A percentile compares a stretch with the other conserved stretches of the same genome.
These are phyloP conservation scores for Polydrusus pterygomalis DNA, from an alignment of 2,888 invertebrate genomes.

Conservation along the genomic window DNA sequence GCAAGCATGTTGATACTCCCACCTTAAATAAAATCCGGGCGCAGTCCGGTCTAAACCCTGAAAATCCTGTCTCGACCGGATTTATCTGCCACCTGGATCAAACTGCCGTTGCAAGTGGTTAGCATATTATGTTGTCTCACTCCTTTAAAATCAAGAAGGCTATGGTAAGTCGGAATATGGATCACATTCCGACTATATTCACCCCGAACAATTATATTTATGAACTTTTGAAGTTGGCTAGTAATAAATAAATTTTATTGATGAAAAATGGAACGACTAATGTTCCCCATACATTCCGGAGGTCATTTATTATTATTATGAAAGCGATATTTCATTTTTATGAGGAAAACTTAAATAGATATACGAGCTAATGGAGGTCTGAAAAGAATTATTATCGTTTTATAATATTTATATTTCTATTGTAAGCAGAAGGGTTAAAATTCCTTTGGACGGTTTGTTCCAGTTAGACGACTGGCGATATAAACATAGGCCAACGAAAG, in stretches of 20 bases:
- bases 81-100: too few species aligned
- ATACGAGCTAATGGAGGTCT: neutral
- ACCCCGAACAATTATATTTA: neutral
- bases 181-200: neutral
- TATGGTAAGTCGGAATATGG: neutral
- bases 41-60: too few species aligned
- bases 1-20: too few species aligned
- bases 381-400: neutral
- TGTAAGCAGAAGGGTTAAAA: neutral
- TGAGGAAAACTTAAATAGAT: neutral
- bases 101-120: too few species aligned
- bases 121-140: too few species aligned
- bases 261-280: neutral
- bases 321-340: neutral
- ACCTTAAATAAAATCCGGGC: too few species aligned
- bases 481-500: too few species aligned
- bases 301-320: constrained; percentile 3
- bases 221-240: neutral
- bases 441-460: too few species aligned
- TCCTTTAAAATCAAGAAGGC: too few species aligned
- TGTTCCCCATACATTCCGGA: neutral
- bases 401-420: neutral
- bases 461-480: too few species aligned
- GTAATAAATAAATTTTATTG: neutral
- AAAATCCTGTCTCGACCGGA: too few species aligned